phyloP scores from a whole-genome alignment of 1,140 invertebrate species.

The Solen grandis region DNA sequence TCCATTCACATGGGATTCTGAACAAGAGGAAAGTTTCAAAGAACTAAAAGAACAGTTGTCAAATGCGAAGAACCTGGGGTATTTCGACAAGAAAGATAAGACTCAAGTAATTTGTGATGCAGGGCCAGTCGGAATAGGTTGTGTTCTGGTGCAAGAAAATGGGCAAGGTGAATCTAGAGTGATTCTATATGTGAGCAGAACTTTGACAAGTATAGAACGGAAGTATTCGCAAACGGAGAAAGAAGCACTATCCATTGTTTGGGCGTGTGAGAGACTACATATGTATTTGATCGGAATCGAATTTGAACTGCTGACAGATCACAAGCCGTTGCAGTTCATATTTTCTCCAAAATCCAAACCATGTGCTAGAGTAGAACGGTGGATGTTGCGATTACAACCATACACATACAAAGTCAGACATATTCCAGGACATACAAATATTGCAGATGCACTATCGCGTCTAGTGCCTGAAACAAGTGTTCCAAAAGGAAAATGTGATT shows the following conservation, averaged over 20 bases:
- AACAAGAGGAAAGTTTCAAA: not conserved
- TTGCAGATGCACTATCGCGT: slow-evolving; percentile 39
- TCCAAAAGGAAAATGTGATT: not conserved
- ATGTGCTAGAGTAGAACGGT: slow-evolving; percentile 62
- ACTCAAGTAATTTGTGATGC: no score
- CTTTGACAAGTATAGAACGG: slow-evolving; percentile 52
- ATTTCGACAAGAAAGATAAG: not conserved
- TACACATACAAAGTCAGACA: slow-evolving; percentile 58
- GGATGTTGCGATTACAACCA: slow-evolving; percentile 62
- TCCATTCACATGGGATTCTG: no score
- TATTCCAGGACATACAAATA: slow-evolving; percentile 47
- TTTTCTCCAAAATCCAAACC: slow-evolving; percentile 54
- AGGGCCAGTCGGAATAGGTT: no score
- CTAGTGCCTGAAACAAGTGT: not conserved
- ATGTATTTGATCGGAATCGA: slow-evolving; percentile 79
- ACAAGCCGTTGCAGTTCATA: slow-evolving; percentile 71
- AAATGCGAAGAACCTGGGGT: not conserved
- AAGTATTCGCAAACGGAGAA: slow-evolving; percentile 80
- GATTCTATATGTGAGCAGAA: slow-evolving; percentile 60
- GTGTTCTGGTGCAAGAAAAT: not conserved
- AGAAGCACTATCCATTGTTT: slow-evolving; percentile 80
- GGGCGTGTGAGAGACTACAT: slow-evolving; percentile 79
- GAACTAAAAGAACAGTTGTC: not conserved
- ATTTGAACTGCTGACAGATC: slow-evolving; percentile 79
- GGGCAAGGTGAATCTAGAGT: slow-evolving; percentile 24